phyloP scores from a whole-genome alignment of 2,888 invertebrate species.

The Pyrocoelia pectoralis region DNA sequence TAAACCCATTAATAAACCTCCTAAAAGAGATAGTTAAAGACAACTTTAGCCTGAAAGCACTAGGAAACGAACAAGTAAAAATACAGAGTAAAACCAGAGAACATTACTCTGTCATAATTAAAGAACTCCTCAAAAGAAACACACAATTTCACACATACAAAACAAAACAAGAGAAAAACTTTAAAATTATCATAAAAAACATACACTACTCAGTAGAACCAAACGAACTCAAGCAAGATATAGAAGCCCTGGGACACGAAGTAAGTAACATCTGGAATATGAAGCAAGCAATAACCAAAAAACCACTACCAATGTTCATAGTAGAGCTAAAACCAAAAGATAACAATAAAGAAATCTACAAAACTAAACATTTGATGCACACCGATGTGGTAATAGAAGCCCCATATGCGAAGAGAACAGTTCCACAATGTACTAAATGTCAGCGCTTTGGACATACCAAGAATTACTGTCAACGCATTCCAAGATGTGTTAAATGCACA shows the following conservation, averaged over 20 bases:
- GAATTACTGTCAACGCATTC: too few relatives aligned
- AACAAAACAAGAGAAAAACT: slow-evolving; percentile 13
- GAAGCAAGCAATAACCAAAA: slow-evolving; percentile 2
- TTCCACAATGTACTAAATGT: slow-evolving; percentile 19
- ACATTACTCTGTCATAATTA: slow-evolving; percentile 8
- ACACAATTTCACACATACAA: too few relatives aligned
- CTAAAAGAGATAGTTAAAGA: slow-evolving; percentile 13
- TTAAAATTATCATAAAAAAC: slow-evolving; percentile 10
- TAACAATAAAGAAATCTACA: slow-evolving; percentile 16
- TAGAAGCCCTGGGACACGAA: slow-evolving; percentile 1
- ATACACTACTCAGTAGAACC: slow-evolving; percentile 9
- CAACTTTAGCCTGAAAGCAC: slow-evolving; percentile 14
- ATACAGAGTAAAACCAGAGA: slow-evolving; percentile 10
- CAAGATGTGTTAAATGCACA: too few relatives aligned
- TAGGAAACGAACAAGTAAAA: slow-evolving; percentile 15
- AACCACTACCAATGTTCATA: slow-evolving; percentile 1
- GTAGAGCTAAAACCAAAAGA: slow-evolving; percentile 2
- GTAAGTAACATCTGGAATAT: slow-evolving; percentile 14
- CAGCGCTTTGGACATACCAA: slow-evolving; percentile 6
- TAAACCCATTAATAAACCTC: slow-evolving; percentile 6
- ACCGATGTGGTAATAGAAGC: slow-evolving; percentile 1
- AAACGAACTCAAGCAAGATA: slow-evolving; percentile 10
- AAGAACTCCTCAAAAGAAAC: slow-evolving; percentile 9
- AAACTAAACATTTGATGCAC: slow-evolving; percentile 3
- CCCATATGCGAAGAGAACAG: slow-evolving; percentile 2